Conservation (phyloP, 1,140 invertebrate species). For the Idris sp. region DNA sequence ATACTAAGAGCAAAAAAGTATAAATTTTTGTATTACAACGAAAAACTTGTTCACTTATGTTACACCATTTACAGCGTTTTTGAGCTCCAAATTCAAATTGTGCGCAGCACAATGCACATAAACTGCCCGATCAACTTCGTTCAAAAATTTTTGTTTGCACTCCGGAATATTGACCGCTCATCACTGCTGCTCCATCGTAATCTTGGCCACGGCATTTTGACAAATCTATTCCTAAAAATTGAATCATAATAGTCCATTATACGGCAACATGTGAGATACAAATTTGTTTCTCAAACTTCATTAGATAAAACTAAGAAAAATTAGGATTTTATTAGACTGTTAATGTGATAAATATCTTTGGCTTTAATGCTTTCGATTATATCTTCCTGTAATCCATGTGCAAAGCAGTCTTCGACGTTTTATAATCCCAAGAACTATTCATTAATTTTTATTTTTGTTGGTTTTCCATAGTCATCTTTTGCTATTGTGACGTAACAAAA, state of each 20-base stretch:
- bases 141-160: conserved; percentile 37
- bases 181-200: conserved; percentile 65
- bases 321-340: too few species aligned
- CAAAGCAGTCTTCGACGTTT: conserved; percentile 47
- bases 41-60: conserved; percentile 27
- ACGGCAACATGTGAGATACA: too few species aligned
- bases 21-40: conserved; percentile 10
- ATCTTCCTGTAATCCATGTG: conserved; percentile 55
- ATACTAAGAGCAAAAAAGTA: too few species aligned
- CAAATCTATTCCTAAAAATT: conserved; percentile 21
- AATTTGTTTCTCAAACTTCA: too few species aligned
- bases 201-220: conserved; percentile 63
- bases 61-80: conserved; percentile 28
- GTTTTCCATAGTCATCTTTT: conserved; percentile 37
- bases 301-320: too few species aligned
- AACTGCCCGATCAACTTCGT: conserved; percentile 51
- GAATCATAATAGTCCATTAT: too few species aligned
- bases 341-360: conserved; percentile 20
- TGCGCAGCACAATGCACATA: conserved; percentile 65
- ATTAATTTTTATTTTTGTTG: conserved; percentile 42
- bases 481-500: conserved; percentile 48
- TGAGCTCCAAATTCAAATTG: conserved; percentile 27
- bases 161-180: conserved; percentile 63
- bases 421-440: conserved; percentile 57
- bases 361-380: conserved; percentile 32